Percentiles rank a stretch among this genome's conserved stretches.
Evolutionary conservation across 2,113 vertebrate species (phyloP).

Genomic region (Parus major): DNA sequence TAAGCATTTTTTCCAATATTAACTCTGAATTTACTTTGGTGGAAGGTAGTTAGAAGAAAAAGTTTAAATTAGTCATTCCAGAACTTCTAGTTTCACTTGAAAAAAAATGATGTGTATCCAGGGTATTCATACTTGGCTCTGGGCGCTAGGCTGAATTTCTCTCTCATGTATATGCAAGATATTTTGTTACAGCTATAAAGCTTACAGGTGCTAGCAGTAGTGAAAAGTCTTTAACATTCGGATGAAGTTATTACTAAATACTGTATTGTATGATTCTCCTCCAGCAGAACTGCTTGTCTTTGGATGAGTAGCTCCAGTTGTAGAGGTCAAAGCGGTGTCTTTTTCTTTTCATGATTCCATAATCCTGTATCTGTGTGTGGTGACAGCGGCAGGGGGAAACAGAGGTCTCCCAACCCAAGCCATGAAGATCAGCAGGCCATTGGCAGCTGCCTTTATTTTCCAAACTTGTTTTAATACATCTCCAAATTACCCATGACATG

Average conservation of each 20-base stretch:
- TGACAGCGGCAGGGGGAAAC: not conserved
- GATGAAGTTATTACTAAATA: not conserved
- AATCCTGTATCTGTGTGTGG: not conserved
- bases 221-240: not conserved
- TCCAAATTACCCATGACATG: not conserved
- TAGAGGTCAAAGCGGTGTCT: not conserved
- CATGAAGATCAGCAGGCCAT: not conserved
- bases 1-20: not conserved
- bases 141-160: not conserved
- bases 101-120: not conserved
- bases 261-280: not conserved
- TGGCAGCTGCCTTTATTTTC: not conserved
- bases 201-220: not conserved
- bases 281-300: not conserved
- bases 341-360: not conserved
- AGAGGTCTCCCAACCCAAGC: not conserved
- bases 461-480: not conserved
- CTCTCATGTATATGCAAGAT: not conserved
- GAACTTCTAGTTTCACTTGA: not conserved
- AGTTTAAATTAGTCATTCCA: not conserved
- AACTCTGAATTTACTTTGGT: not conserved
- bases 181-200: not conserved
- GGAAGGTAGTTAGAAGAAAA: not conserved
- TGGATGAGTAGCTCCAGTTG: not conserved
- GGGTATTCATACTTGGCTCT: not conserved